Base-by-base conservation (phyloP, 2,797 vertebrate species). In the Enteromius fasciolatus region DNA sequence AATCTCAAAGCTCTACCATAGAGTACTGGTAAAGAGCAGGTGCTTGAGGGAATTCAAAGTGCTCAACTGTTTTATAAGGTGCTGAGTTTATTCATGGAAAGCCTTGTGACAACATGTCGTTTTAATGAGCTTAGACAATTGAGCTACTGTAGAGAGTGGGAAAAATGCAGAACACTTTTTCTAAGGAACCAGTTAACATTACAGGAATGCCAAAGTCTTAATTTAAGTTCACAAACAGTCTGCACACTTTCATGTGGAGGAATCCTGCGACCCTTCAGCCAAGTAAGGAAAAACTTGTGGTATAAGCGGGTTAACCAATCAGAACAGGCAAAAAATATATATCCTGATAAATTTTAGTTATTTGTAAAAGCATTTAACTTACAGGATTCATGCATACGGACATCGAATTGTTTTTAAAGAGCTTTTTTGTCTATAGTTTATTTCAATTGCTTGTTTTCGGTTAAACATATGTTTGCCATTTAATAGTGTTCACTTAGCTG, bases 51-150 rank as follows among this genome's bases (percentile, higher is more conserved):
- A 66, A 54, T 75, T 46, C 10, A 54, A 52, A 39, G 31, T 10
- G 28, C 54, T 33, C 50, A 44, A 39, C 23, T n/a, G 74, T 83
- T 83, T 77, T 8, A 59, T 76, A 76, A 70, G 63, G 23, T 41
- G n/a, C 52, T 81, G 17, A n/a, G 66, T 44, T 20, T 18, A 61
- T 8, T 74, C n/a, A 70, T 39, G 1, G 14, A 25, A 66, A 54
- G 59, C 23, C 44, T 50, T 41, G 12, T 36, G 52, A 64, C 25
- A 63, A 77, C 59, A 66, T 78, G 25, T 64, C 18, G 2, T 48
- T 66, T 66, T 80, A 59, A 61, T 44, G 39, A 70, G n/a, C n/a
- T 66, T 67, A 11, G 67, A 81, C 70, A 76, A 57, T 66, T 4
- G 61, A 25, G 33, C 80, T 28, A 76, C 23, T 67, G 61, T 76